Evolutionary conservation across 2,888 invertebrate species (phyloP).

Genomic region (Liopterus haemorrhoidalis): DNA sequence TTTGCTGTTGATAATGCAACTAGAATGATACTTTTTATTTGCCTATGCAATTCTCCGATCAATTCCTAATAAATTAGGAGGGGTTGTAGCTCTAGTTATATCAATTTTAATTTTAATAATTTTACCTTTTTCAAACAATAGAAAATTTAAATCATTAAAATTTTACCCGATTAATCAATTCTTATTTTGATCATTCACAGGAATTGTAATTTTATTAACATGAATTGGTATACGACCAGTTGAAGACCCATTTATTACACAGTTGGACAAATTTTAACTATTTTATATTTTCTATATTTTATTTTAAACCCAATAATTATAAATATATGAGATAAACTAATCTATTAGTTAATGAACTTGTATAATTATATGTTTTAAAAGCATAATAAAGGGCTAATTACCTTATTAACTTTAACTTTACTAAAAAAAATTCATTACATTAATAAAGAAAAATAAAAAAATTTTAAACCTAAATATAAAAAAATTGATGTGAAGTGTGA

Average conservation of each 20-base stretch:
- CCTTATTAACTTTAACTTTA: constrained; percentile 48
- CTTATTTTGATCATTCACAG: constrained; percentile 54
- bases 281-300: constrained; percentile 57
- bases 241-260: constrained; percentile 60
- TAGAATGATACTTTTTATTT: constrained; percentile 75
- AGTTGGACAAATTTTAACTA: constrained; percentile 56
- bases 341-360: constrained; percentile 60
- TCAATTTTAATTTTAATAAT: constrained; percentile 63
- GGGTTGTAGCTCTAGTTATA: constrained; percentile 60
- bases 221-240: constrained; percentile 67
- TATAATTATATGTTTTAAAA: constrained; percentile 64
- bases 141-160: constrained; percentile 54
- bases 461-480: constrained; percentile 53
- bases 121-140: constrained; percentile 52
- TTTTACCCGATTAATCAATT: constrained; percentile 59
- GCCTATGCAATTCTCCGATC: constrained; percentile 60
- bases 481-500: no score
- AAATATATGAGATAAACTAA: constrained; percentile 52
- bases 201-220: constrained; percentile 57
- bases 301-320: constrained; percentile 47
- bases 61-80: constrained; percentile 66
- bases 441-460: constrained; percentile 43
- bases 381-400: constrained; percentile 56
- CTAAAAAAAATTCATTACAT: constrained; percentile 46
- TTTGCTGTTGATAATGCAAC: constrained; percentile 74